These are phyloP conservation scores for Rostratula benghalensis DNA, from an alignment of 2,113 vertebrate genomes.

Conservation along the genomic window DNA sequence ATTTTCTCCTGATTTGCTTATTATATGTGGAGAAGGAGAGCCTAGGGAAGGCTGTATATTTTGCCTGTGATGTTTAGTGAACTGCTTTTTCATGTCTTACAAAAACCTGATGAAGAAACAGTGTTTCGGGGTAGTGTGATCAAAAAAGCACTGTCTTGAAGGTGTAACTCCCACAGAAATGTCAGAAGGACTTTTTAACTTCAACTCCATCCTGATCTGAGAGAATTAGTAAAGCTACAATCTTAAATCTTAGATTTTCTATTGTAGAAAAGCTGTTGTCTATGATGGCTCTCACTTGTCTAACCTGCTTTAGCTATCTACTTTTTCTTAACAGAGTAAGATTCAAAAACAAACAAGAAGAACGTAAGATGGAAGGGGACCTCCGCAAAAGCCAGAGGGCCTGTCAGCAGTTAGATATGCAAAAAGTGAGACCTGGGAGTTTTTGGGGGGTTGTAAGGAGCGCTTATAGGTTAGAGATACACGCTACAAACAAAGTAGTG, in stretches of 20 bases:
- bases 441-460: background rate
- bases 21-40: background rate
- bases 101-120: background rate
- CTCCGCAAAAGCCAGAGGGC: constrained; percentile 88
- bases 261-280: background rate
- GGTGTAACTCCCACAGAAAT: background rate
- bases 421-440: constrained; percentile 79
- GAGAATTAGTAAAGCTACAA: background rate
- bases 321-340: constrained; percentile 77
- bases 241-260: background rate
- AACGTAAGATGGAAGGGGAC: constrained; percentile 88
- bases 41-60: background rate
- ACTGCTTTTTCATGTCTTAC: background rate
- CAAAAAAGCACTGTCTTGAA: background rate
- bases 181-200: background rate
- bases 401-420: constrained; percentile 91
- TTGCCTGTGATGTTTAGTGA: background rate
- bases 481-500: background rate
- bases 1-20: background rate
- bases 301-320: background rate
- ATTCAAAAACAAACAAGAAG: constrained; percentile 89
- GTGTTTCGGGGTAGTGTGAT: background rate
- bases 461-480: background rate
- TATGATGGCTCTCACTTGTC: background rate
- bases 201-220: background rate